These are phyloP conservation scores for human DNA, from an alignment of 2,113 vertebrate genomes.

Conservation along the genomic window GRCh38 chr19:50632001-50632500, in stretches of 20 bases:
- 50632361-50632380: conserved; percentile 74
- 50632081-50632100: neutral
- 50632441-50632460: conserved; percentile 84
- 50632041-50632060: neutral
- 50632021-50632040: neutral
- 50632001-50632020: neutral
- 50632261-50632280: neutral
- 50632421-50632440: conserved; percentile 83
- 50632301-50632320: conserved; percentile 91
- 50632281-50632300: conserved; percentile 81
- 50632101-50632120: neutral
- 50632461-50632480: conserved; percentile 95
- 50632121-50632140: neutral
- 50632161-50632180: neutral
- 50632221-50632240: neutral
- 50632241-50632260: neutral
- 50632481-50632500: conserved; percentile 91
- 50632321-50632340: conserved; percentile 89
- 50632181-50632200: neutral
- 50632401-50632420: conserved; percentile 93
- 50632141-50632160: neutral
- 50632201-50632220: neutral
- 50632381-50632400: conserved; percentile 86
- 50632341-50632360: conserved; percentile 67
- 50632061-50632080: neutral